Evolutionary conservation across 2,113 vertebrate species (phyloP).

Genomic region (Bostrychus sinensis): DNA sequence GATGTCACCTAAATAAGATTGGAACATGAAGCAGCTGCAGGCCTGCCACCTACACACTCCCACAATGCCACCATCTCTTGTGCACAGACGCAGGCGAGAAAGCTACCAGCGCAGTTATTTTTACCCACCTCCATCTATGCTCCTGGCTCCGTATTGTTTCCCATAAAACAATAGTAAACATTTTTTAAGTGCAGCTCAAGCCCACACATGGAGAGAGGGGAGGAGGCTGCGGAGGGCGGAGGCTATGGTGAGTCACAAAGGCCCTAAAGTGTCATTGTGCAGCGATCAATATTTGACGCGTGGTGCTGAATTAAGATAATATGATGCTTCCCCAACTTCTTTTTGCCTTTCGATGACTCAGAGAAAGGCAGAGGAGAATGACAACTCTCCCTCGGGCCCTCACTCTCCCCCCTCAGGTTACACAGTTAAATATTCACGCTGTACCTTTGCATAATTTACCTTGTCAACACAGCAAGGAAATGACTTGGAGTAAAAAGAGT

Average conservation of each 20-base stretch:
- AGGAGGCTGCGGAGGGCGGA: conserved; percentile 16
- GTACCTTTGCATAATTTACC: conserved; percentile 79
- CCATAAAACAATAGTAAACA: conserved; percentile 45
- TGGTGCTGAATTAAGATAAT: conserved; percentile 33
- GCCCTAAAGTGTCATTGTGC: conserved; percentile 27
- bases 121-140: conserved; percentile 43
- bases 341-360: conserved; percentile 40
- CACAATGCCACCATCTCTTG: conserved; percentile 39
- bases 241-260: conserved; percentile 20
- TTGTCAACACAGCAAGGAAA: conserved; percentile 59
- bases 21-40: conserved; percentile 32
- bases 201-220: background rate
- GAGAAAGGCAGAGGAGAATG: conserved; percentile 33
- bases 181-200: conserved; percentile 16
- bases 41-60: conserved; percentile 34
- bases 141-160: conserved; percentile 61
- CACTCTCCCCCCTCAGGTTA: conserved; percentile 67
- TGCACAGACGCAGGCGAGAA: conserved; percentile 16
- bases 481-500: conserved; percentile 37
- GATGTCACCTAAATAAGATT: conserved; percentile 50
- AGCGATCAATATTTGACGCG: conserved; percentile 47
- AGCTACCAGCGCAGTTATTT: conserved; percentile 46
- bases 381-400: conserved; percentile 50
- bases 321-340: conserved; percentile 21
- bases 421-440: conserved; percentile 77